These are phyloP conservation scores for Gandaritis pyraliata DNA, from an alignment of 2,888 invertebrate species.

Conservation along the genomic window DNA sequence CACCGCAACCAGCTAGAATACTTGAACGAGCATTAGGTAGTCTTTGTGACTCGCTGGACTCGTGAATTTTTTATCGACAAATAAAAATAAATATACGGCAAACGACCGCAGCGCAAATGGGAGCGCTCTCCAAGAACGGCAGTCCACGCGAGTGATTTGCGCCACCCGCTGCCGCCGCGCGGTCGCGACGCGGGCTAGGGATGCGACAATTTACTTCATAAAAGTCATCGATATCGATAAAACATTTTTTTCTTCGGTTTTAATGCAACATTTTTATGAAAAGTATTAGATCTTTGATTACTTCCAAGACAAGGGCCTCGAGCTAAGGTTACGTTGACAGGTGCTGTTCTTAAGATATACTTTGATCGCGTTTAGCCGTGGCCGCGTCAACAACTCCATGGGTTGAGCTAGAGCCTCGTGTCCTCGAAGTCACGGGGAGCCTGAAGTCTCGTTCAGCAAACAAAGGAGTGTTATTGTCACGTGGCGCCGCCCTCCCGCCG, in stretches of 20 bases:
- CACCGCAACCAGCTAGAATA: slow-evolving; percentile 34
- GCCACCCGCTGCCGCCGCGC: slow-evolving; percentile 75
- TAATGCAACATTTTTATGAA: too few relatives aligned
- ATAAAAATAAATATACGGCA: slow-evolving; percentile 59
- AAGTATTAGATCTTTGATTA: not conserved
- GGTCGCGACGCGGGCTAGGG: slow-evolving; percentile 74
- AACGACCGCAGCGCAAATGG: slow-evolving; percentile 61
- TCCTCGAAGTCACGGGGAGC: slow-evolving; percentile 43
- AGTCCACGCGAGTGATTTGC: slow-evolving; percentile 83
- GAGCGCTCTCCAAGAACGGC: slow-evolving; percentile 75
- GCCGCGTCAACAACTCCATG: slow-evolving; percentile 33
- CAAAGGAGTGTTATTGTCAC: slow-evolving; percentile 82
- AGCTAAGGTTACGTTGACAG: slow-evolving; percentile 12
- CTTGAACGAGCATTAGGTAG: slow-evolving; percentile 44
- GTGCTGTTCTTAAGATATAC: slow-evolving; percentile 28
- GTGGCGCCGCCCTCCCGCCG: slow-evolving; percentile 74
- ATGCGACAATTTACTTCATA: slow-evolving; percentile 48
- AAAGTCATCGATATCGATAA: slow-evolving; percentile 29
- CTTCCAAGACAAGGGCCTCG: slow-evolving; percentile 5
- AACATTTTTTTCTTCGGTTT: slow-evolving; percentile 8
- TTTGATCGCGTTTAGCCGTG: slow-evolving; percentile 40
- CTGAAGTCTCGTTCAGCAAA: slow-evolving; percentile 61
- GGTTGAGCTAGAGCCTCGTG: slow-evolving; percentile 11
- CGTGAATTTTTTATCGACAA: slow-evolving; percentile 66
- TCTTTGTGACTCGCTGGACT: slow-evolving; percentile 43